Conservation (phyloP, 2,113 vertebrate species). For the Pangasianodon gigas region DNA sequence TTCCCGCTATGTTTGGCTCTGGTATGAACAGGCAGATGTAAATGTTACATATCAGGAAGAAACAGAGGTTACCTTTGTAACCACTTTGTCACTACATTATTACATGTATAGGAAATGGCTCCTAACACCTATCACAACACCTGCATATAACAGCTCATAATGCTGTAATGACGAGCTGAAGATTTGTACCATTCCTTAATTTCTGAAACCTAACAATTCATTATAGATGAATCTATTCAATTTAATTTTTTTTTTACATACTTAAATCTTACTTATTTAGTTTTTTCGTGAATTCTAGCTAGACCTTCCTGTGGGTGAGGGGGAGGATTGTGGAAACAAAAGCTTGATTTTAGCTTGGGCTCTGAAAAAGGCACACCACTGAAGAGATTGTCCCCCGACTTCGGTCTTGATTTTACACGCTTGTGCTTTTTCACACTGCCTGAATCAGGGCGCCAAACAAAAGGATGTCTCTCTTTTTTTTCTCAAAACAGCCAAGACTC, state of each 20-base stretch:
- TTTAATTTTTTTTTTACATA: slow-evolving; percentile 50
- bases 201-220: neutral
- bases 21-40: slow-evolving; percentile 29
- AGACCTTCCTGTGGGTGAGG: slow-evolving; percentile 64
- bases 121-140: neutral
- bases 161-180: neutral
- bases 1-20: slow-evolving; percentile 36
- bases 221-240: neutral
- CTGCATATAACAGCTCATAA: neutral
- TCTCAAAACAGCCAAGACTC: slow-evolving; percentile 33
- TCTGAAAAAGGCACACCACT: slow-evolving; percentile 65
- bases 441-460: slow-evolving; percentile 71
- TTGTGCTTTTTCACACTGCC: slow-evolving; percentile 74
- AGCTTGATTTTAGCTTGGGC: slow-evolving; percentile 65
- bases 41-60: slow-evolving; percentile 49
- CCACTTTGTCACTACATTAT: neutral
- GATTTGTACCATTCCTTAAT: neutral
- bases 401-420: slow-evolving; percentile 77
- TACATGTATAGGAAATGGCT: neutral
- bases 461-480: slow-evolving; percentile 65
- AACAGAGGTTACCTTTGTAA: slow-evolving; percentile 23
- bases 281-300: slow-evolving; percentile 63
- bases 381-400: slow-evolving; percentile 71
- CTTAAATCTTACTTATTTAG: slow-evolving; percentile 66
- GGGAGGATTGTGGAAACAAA: slow-evolving; percentile 67